Conservation (phyloP, 2,888 invertebrate genomes). For the Syrista parreyssii region DNA sequence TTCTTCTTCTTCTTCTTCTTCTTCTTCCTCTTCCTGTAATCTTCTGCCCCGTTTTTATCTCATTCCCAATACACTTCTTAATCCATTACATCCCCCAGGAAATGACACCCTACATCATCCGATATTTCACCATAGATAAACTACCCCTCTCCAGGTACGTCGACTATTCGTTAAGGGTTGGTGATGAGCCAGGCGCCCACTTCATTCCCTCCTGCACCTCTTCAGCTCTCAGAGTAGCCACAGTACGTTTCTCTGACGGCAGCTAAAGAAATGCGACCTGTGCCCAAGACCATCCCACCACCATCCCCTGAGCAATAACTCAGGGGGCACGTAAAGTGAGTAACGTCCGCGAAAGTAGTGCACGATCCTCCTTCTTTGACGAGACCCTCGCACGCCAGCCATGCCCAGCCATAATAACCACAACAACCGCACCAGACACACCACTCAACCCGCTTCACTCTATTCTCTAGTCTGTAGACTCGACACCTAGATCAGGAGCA, state of each 20-base stretch:
- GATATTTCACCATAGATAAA: background rate
- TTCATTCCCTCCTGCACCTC: background rate
- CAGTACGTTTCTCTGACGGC: background rate
- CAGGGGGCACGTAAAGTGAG: constrained; percentile 5
- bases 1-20: constrained; percentile 17
- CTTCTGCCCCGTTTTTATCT: constrained; percentile 1
- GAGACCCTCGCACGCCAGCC: constrained; percentile 1
- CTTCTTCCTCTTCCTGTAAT: constrained; percentile 12
- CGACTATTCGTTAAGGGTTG: background rate
- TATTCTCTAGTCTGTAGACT: background rate
- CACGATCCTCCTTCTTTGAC: background rate
- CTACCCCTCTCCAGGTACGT: background rate
- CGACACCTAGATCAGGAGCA: background rate
- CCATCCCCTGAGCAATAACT: background rate
- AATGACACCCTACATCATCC: background rate
- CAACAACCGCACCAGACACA: background rate
- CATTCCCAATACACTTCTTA: background rate
- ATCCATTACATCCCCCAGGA: background rate
- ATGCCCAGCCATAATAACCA: background rate
- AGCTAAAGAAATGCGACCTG: constrained; percentile 1
- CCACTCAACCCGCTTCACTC: background rate
- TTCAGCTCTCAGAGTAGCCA: background rate
- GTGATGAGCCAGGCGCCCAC: background rate
- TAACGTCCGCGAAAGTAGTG: background rate
- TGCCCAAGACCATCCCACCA: background rate